Conservation (phyloP, 2,113 vertebrate species). For the Asarcornis scutulata region DNA sequence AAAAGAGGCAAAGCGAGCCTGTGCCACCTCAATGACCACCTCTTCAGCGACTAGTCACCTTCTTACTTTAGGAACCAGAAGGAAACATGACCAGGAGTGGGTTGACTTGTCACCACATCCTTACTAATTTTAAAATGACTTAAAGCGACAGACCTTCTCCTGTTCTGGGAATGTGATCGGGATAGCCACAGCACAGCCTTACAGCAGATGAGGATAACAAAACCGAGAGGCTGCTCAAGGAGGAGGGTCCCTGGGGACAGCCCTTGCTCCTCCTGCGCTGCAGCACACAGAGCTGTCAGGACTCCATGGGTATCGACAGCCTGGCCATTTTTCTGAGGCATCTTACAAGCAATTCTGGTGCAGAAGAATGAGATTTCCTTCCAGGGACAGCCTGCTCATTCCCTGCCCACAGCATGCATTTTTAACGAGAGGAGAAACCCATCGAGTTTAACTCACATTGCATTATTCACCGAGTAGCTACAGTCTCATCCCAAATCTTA, state of each 20-base stretch:
- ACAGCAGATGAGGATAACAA: background rate
- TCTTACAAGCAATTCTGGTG: background rate
- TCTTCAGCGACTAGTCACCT: background rate
- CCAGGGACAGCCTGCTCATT: background rate
- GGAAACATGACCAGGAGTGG: background rate
- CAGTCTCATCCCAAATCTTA: slow-evolving; percentile 32
- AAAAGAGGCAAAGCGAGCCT: background rate
- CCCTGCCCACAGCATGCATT: slow-evolving; percentile 3
- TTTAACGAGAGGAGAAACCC: slow-evolving; percentile 40
- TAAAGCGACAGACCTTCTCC: background rate
- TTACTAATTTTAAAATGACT: background rate
- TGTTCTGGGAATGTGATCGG: background rate
- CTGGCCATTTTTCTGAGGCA: background rate
- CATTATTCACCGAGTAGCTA: slow-evolving; percentile 54
- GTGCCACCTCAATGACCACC: background rate
- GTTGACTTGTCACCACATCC: background rate
- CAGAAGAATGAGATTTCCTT: slow-evolving; percentile 19
- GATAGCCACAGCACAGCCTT: background rate
- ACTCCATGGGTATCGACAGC: rapidly evolving
- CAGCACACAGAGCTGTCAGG: background rate
- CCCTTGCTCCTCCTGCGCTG: background rate
- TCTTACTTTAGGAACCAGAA: background rate
- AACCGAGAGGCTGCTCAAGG: background rate
- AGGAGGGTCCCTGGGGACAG: background rate
- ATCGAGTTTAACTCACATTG: background rate